Base-by-base conservation (phyloP, 2,888 invertebrate genomes). In the Syrphus vitripennis region DNA sequence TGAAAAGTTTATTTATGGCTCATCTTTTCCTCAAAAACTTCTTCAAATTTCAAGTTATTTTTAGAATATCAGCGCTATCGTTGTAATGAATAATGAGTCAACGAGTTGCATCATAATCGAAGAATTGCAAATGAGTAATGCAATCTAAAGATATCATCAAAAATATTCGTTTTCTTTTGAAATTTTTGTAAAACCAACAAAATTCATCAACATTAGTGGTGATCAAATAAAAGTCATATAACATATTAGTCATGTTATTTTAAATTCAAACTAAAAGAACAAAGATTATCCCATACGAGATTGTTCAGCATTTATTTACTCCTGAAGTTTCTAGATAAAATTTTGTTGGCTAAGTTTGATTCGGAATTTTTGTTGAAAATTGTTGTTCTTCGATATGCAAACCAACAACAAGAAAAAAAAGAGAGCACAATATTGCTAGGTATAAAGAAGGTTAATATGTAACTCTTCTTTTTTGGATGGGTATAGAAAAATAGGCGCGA, bases 401-500 rank as follows among this genome's bases (percentile, higher is more conserved):
- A 37, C 6, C 12, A 4, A 53, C 34, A 37, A 21, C n/a, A 14
- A 37, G 21, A 10, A 31, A 19, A 7, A 16, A 19, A 7, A 16
- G 3, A 65, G 48, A 40, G 2, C 34, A 31, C 9, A 70, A 61
- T 21, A 40, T 10, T 37, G 6, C 16, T n/a, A n/a, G 19, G 31
- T 31, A 57, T 21, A 48, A 3, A 9, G 9, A 10, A 4, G 29
- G 16, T 55, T 5, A 3, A 7, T 26, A n/a, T 26, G 4, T 26
- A 63, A 55, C 45, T 57, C 45, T 40, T 63, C 26, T 34, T 45
- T 74, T 55, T 57, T 63, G 34, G 34, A 34, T 57, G 21, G 34
- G 3, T 31, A 57, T 31, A 21, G 59, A 45, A 76, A 48, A 80
- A 71, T 71, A 76, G 71, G 40, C 42, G 37, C 63, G 37, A 40